Base-by-base conservation (phyloP, 2,888 invertebrate species). In the Caenorhabditis sp. region DNA sequence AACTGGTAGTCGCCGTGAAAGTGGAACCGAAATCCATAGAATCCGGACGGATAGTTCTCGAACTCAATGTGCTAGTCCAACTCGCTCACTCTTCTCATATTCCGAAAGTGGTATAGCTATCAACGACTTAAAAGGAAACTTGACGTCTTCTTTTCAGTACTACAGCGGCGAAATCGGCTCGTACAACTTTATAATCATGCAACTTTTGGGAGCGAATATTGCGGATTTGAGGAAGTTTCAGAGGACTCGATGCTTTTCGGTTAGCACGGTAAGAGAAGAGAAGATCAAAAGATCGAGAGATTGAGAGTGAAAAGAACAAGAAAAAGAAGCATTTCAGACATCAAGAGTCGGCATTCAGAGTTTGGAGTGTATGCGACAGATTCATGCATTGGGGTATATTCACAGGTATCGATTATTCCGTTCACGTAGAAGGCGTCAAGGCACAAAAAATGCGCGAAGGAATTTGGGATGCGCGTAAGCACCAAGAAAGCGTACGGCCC, bases 151-250 rank as follows among this genome's bases (percentile, higher is more conserved):
- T 20, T 83, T 88, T 28, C 78, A 88, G 83, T 72, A 85, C 67
- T 89, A 86, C 56, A 86, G 88, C 53, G 90, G 90, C 18, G 79
- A 83, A 24, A 44, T 79, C 26, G 80, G 76, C n/a, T 65, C 78
- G 9, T 87, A 79, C 74, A 88, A 87, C 69, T 90, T 85, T 79
- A 88, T 90, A 20, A 85, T 89, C 5, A 90, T 90, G 90, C 89
- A 90, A 80, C 71, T 89, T 58, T 80, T 90, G 18, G 90, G 90
- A 18, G 47, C 67, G 40, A 90, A 90, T 77, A 68, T 90, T 20
- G 81, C 82, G 6, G 90, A 90, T 20, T 51, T 90, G 32, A 82
- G 90, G 37, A 85, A 84, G 51, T 62, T 68, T n/a, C 84, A 76
- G 40, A 81, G 47, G 35, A 70, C 26, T 8, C 71, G 82, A 24